Evolutionary conservation across 2,797 vertebrate species (phyloP).

Genomic region (Pteronotus mesoamericanus): DNA sequence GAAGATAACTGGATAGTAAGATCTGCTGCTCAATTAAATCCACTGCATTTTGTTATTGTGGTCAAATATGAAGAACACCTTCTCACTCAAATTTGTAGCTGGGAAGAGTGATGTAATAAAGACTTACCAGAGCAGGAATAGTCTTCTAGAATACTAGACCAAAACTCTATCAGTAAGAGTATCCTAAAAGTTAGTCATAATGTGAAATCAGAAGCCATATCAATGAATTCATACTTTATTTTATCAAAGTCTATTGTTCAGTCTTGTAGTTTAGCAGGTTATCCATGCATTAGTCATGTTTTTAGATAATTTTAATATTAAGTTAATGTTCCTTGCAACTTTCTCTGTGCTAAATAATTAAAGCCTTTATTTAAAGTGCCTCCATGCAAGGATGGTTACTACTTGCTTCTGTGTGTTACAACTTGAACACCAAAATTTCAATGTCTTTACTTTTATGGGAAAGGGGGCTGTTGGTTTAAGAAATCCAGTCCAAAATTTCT

Average conservation of each 20-base stretch:
- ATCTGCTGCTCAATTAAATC: neutral
- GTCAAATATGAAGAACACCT: neutral
- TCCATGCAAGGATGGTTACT: neutral
- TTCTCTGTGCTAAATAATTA: neutral
- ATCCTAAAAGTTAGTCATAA: neutral
- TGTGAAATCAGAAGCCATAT: neutral
- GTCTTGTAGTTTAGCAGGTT: neutral
- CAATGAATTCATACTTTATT: neutral
- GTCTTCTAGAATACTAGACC: neutral
- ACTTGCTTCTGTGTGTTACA: neutral
- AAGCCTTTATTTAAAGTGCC: neutral
- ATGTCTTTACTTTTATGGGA: neutral
- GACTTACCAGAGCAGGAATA: neutral
- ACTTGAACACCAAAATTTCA: neutral
- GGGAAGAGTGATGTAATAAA: neutral
- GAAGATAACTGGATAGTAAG: neutral
- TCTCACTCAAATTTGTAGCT: neutral
- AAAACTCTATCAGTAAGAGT: neutral
- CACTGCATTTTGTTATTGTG: neutral
- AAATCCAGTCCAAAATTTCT: neutral
- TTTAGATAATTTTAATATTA: neutral
- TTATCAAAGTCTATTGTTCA: neutral
- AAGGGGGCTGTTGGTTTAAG: neutral
- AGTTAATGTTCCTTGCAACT: neutral
- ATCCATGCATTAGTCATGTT: neutral